phyloP scores from a whole-genome alignment of 2,113 vertebrate species.

The Candoia aspera region DNA sequence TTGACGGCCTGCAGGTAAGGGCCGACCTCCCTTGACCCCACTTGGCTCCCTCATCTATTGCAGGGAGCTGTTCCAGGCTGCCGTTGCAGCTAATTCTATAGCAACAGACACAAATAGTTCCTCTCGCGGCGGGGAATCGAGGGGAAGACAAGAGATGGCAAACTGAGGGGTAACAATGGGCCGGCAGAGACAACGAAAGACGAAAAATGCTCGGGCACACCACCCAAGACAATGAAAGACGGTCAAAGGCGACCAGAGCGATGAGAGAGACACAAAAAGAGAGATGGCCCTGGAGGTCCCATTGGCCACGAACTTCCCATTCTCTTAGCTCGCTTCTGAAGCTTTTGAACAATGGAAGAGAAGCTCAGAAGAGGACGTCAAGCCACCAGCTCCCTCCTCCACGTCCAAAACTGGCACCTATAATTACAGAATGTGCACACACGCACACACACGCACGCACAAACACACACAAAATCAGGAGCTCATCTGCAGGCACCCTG shows the following conservation, averaged over 20 bases:
- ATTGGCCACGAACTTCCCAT: neutral
- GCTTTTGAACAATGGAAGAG: neutral
- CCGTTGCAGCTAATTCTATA: constrained; percentile 23
- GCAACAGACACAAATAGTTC: constrained; percentile 25
- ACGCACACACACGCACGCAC: neutral
- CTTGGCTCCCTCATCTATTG: neutral
- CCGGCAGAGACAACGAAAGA: neutral
- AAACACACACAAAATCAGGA: neutral
- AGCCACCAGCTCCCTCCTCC: neutral
- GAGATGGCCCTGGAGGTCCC: neutral
- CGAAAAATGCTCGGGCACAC: neutral
- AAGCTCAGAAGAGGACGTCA: too few relatives aligned
- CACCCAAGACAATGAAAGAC: neutral
- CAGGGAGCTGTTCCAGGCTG: neutral
- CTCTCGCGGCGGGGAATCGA: neutral
- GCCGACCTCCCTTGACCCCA: neutral
- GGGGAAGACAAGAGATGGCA: constrained; percentile 3
- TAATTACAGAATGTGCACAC: neutral
- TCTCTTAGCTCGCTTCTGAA: neutral
- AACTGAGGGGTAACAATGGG: neutral
- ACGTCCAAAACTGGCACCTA: neutral
- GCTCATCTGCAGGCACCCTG: neutral
- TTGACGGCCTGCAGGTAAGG: neutral
- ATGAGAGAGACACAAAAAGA: neutral
- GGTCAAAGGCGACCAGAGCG: neutral